Conservation (phyloP, 2,888 invertebrate species). For the Cylloceria caligata region DNA sequence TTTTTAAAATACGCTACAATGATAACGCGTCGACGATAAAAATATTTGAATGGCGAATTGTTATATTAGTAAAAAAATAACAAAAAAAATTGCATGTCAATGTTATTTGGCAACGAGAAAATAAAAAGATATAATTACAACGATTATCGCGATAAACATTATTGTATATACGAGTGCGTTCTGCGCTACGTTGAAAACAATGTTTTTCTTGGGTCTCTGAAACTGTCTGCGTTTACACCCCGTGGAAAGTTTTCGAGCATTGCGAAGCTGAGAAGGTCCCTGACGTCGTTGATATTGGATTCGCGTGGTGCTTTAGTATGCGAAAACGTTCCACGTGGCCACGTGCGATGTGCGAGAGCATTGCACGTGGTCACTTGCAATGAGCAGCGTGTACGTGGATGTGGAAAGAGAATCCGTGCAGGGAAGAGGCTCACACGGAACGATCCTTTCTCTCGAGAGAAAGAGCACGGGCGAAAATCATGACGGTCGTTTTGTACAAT, state of each 20-base stretch:
- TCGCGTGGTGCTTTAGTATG: constrained; percentile 18
- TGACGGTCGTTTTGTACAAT: constrained; percentile 7
- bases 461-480: background rate
- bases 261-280: constrained; percentile 49
- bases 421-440: background rate
- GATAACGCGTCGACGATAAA: background rate
- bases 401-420: constrained; percentile 20
- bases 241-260: constrained; percentile 52
- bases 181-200: background rate
- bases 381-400: constrained; percentile 1
- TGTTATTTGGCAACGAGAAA: background rate
- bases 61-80: too few species aligned
- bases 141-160: too few species aligned
- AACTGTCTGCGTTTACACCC: background rate
- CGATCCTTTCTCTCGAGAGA: constrained; percentile 29
- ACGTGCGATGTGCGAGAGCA: background rate
- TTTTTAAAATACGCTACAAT: background rate
- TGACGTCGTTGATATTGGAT: constrained; percentile 49
- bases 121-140: background rate
- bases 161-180: background rate
- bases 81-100: too few species aligned
- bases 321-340: constrained; percentile 1
- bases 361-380: background rate
- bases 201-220: background rate
- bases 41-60: too few species aligned